These are phyloP conservation scores for Caenorhabditis latens DNA, from an alignment of 1,140 invertebrate species.

Conservation along the genomic window DNA sequence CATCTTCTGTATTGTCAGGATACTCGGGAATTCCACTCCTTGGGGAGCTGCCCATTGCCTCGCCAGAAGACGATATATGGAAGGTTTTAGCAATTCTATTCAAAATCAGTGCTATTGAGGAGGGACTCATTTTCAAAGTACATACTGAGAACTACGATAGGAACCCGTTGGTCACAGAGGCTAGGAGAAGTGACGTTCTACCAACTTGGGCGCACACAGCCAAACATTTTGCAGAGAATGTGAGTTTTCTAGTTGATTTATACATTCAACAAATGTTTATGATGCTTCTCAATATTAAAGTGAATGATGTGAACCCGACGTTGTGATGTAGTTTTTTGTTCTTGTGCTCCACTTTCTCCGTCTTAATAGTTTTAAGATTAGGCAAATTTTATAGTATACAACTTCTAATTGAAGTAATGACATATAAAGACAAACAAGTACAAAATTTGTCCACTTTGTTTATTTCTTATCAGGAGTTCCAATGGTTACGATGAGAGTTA, in stretches of 20 bases:
- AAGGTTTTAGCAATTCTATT: conserved; percentile 62
- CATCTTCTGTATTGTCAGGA: conserved; percentile 50
- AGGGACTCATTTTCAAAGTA: conserved; percentile 57
- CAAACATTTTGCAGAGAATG: conserved; percentile 53
- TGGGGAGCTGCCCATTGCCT: conserved; percentile 58
- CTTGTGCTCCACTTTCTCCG: no score
- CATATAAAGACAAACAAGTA: no score
- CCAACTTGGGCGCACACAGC: conserved; percentile 16
- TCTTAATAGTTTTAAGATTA: no score
- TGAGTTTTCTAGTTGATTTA: background rate
- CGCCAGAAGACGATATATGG: conserved; percentile 61
- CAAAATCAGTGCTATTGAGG: conserved; percentile 42
- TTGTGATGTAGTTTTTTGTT: no score
- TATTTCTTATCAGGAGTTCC: background rate
- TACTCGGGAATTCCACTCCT: conserved; percentile 62
- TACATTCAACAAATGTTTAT: no score
- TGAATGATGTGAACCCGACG: no score
- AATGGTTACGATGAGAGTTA: background rate
- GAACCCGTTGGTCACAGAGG: conserved; percentile 57
- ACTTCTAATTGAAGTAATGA: no score
- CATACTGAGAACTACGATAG: conserved; percentile 48
- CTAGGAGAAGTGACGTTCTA: conserved; percentile 59
- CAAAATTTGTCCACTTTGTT: background rate
- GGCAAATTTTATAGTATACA: no score
- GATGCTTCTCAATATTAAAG: no score